Evolutionary conservation across 2,888 invertebrate genomes (phyloP), one percentile per base, ranked within the genome.

Genomic region (Tetropium fuscum): DNA sequence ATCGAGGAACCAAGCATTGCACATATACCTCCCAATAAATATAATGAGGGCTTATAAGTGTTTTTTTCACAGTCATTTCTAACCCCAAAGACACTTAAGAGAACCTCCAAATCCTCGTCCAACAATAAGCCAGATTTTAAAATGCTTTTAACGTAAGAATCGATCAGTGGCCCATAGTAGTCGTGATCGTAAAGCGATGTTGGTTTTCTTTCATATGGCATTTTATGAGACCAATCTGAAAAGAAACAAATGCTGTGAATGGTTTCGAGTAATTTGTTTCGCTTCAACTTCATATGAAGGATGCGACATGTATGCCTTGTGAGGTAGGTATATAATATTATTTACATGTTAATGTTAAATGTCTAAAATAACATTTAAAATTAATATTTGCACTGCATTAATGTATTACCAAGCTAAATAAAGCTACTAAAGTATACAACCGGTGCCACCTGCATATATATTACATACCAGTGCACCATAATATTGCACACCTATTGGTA

Each of bases 51-150:
- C 40, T 32, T 60, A 15, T 61, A 55, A 5, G 4, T 38, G 11
- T 53, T 58, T 53, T 53, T 53, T 18, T 32, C 19, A 13, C 53
- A 41, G 11, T 25, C 41, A 22, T 53, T 49, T 53, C 63, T 55
- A 34, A 60, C 61, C 40, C 60, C 58, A 13, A 57, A 58, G 4
- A 59, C 40, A 16, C 53, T 62, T 16, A 72, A 43, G 7, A 72
- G 53, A 22, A 66, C 68, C 53, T 74, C 70, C 45, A 72, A 62
- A 53, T 74, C 74, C 58, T 74, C 74, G 34, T 74, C 74, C 20
- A 74, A 49, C 4, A 74, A 55, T 20, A 71, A 56, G 16, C 68
- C 69, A 1, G 72, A 74, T 53, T 70, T 64, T 18, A 72, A 55
- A 16, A 73, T 70, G 13, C 61, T 63, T 41, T 54, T 68, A 13